Evolutionary conservation across 2,113 vertebrate genomes (phyloP).

Genomic region (Pseudorasbora parva): DNA sequence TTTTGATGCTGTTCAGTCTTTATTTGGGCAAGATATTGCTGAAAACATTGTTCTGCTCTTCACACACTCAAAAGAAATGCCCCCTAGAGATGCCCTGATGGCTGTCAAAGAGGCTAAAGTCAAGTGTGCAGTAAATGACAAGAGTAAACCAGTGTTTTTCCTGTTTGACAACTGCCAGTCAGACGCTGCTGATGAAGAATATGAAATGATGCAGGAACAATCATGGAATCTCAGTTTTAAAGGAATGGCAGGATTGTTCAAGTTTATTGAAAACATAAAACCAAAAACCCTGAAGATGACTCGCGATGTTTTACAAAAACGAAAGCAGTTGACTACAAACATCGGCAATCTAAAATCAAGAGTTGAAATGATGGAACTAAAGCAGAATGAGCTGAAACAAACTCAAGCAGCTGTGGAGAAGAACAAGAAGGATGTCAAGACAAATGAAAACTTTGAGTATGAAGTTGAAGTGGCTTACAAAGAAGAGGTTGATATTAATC

Average conservation of each 20-base stretch:
- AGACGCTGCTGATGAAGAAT: too few relatives aligned
- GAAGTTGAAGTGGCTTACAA: rapidly evolving
- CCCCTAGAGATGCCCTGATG: rapidly evolving
- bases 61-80: not conserved
- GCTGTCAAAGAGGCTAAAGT: not conserved
- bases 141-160: too few relatives aligned
- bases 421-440: rapidly evolving
- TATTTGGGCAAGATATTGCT: not conserved
- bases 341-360: rapidly evolving
- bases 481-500: too few relatives aligned
- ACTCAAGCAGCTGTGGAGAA: too few relatives aligned
- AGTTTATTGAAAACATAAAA: too few relatives aligned
- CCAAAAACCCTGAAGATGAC: too few relatives aligned
- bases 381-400: too few relatives aligned
- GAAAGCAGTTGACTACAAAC: too few relatives aligned
- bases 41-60: not conserved
- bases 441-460: too few relatives aligned
- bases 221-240: too few relatives aligned
- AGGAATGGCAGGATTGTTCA: too few relatives aligned
- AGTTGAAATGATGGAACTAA: rapidly evolving
- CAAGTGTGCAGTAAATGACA: not conserved
- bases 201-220: rapidly evolving
- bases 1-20: conserved; percentile 14
- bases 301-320: rapidly evolving
- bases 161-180: too few relatives aligned